These are phyloP conservation scores for Syngnathus scovelli DNA, from an alignment of 2,113 vertebrate species.

Conservation along the genomic window DNA sequence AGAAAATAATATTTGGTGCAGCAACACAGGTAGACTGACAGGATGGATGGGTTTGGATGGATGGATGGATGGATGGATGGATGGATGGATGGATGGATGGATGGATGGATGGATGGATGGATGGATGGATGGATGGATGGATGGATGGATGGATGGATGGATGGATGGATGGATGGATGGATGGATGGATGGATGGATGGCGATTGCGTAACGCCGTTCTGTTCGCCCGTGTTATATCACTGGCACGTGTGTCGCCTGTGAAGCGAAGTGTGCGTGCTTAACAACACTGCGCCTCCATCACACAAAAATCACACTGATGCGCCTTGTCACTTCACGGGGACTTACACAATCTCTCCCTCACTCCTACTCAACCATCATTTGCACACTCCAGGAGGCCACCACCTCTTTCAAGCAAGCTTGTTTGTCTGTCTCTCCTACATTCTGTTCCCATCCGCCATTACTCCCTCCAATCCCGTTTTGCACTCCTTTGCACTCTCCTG, in stretches of 20 bases:
- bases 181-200: background rate
- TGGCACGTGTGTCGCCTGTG: background rate
- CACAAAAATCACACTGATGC: conserved; percentile 42
- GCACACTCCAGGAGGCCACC: conserved; percentile 22
- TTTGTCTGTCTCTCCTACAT: conserved; percentile 33
- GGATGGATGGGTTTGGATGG: no score
- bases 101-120: no score
- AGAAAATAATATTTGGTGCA: no score
- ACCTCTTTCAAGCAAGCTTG: conserved; percentile 5
- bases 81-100: no score
- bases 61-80: no score
- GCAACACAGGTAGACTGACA: no score
- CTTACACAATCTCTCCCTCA: conserved; percentile 14
- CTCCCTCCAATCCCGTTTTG: conserved; percentile 29
- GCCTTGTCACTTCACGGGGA: conserved; percentile 39
- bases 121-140: no score
- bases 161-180: no score
- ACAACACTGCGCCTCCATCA: conserved; percentile 33
- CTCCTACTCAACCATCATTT: conserved; percentile 23
- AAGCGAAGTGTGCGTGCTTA: background rate
- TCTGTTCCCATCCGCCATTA: conserved; percentile 39
- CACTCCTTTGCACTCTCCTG: conserved; percentile 30
- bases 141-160: no score
- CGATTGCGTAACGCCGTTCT: background rate
- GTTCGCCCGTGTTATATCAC: background rate